Base-by-base conservation (phyloP, 2,888 invertebrate genomes). In the Papilio gigon region DNA sequence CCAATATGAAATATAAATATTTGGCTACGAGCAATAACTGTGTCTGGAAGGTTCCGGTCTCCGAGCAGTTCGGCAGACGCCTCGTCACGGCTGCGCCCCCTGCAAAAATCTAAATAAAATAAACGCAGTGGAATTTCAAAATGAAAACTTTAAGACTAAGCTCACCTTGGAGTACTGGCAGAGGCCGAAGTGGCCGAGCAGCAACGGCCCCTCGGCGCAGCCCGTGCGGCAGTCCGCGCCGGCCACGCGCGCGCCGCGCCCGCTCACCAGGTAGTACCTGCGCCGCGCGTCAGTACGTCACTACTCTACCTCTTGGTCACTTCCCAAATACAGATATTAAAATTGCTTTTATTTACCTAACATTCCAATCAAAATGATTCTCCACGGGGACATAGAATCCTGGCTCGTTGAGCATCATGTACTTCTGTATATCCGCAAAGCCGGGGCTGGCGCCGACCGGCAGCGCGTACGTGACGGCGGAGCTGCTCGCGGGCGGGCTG, bases 101-200 rank as follows among this genome's bases (percentile, higher is more conserved):
- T 59, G 60, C 25, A 27, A 60, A 33, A 37, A n/a, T n/a, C n/a
- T n/a, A n/a, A n/a, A n/a, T n/a, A n/a, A n/a, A n/a, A n/a, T n/a
- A n/a, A n/a, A n/a, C n/a, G n/a, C n/a, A n/a, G n/a, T n/a, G n/a
- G n/a, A n/a, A 44, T 47, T 47, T 22, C 22, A 22, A 22, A n/a
- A 1, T 22, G n/a, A 12, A 20, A 20, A 22, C 4, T 27, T 11
- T 33, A 8, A 8, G 5, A 17, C 12, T 4, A 35, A 22, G 64
- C 25, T 69, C 8, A 69, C 69, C 1, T 61, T 12, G n/a, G 40
- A 22, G 20, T 33, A 42, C 8, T 33, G 61, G 71, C 86, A 87
- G 56, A 92, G 75, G 0, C 84, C 89, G 44, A 92, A 67, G 70
- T 89, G 83, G 0, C 92, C 92, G 30, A 92, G 80, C 72, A 92